Percentiles rank a stretch among this genome's conserved stretches.
phyloP scores from a whole-genome alignment of 2,888 invertebrate species.

The Achlya flavicornis region DNA sequence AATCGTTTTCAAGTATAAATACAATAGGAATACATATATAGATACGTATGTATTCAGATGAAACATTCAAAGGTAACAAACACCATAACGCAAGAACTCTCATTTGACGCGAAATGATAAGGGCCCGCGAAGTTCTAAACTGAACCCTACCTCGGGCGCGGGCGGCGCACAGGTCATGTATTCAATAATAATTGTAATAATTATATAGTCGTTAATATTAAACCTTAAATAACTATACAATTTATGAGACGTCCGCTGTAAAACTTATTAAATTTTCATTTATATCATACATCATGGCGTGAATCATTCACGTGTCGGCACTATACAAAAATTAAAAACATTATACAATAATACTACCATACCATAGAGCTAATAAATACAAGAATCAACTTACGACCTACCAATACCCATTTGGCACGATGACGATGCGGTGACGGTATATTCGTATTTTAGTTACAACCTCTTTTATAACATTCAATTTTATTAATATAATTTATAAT shows the following conservation, averaged over 20 bases:
- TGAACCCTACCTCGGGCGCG: conserved; percentile 8
- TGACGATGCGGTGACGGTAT: conserved; percentile 65
- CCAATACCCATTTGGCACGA: conserved; percentile 67
- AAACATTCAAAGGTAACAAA: conserved; percentile 20
- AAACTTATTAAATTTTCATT: conserved; percentile 67
- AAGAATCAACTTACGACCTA: conserved; percentile 78
- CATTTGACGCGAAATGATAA: conserved; percentile 20
- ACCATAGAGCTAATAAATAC: conserved; percentile 79
- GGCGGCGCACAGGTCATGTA: conserved; percentile 22
- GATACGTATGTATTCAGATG: conserved; percentile 25
- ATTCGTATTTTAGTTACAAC: conserved; percentile 80
- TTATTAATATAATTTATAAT: conserved; percentile 70
- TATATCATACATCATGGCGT: conserved; percentile 74
- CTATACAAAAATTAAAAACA: conserved; percentile 84
- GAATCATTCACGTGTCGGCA: conserved; percentile 64
- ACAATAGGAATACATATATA: conserved; percentile 28
- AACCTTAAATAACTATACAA: conserved; percentile 78
- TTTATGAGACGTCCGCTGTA: conserved; percentile 63
- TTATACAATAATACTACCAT: conserved; percentile 79
- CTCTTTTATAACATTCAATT: conserved; percentile 78
- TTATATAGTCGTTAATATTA: conserved; percentile 66
- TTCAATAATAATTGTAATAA: conserved; percentile 43
- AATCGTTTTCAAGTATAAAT: conserved; percentile 33
- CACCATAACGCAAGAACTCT: conserved; percentile 5
- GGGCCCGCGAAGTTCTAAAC: neutral